Evolutionary conservation across 2,113 vertebrate genomes (phyloP).

Genomic region (Pygoscelis adeliae): DNA sequence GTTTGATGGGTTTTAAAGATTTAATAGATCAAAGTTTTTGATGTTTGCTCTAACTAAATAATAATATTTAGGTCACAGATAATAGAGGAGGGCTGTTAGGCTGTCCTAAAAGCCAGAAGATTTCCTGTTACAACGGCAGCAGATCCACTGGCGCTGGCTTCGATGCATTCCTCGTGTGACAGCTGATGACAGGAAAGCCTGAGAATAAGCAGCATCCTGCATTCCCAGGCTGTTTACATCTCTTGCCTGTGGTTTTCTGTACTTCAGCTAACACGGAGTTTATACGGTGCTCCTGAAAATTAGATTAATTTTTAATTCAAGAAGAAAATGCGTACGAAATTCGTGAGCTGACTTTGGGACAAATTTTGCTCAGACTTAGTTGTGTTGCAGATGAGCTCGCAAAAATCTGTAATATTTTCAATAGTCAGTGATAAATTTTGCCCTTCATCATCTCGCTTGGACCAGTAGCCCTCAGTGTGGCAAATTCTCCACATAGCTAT

Average conservation of each 20-base stretch:
- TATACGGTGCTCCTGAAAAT: not conserved
- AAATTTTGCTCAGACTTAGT: not conserved
- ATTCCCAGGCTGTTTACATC: not conserved
- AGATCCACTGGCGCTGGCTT: not conserved
- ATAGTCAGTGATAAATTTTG: not conserved
- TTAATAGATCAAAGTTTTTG: not conserved
- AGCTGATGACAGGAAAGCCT: not conserved
- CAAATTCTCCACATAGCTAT: not conserved
- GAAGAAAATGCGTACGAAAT: not conserved
- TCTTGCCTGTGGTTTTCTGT: not conserved
- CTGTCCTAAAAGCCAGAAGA: not conserved
- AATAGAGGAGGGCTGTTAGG: not conserved
- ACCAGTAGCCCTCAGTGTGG: not conserved
- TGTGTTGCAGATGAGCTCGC: not conserved
- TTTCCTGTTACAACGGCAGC: not conserved
- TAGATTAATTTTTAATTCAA: not conserved
- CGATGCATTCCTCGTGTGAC: not conserved
- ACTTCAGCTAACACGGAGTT: not conserved
- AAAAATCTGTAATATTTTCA: not conserved
- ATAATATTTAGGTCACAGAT: not conserved
- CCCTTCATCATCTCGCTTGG: not conserved
- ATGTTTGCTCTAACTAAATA: not conserved
- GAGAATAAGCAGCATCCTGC: not conserved
- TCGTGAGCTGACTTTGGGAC: not conserved
- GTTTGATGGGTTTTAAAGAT: not conserved